Conservation (phyloP, 1,140 invertebrate species). For the Campoletis sonorensis region DNA sequence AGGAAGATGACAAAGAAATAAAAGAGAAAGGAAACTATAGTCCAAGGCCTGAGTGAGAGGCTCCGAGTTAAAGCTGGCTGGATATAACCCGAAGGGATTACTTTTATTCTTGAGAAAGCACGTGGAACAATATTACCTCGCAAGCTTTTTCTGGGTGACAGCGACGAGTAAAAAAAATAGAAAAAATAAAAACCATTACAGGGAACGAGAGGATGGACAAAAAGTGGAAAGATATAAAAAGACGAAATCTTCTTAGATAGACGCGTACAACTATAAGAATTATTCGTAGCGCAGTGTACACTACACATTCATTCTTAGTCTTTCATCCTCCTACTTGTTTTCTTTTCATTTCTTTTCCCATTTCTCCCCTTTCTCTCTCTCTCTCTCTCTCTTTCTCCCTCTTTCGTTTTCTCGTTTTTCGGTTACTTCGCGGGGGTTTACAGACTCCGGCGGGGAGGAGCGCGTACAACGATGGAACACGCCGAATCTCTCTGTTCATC, state of each 20-base stretch:
- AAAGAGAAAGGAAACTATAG: too few species aligned
- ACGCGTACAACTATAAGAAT: not conserved
- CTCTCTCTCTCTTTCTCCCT: not conserved
- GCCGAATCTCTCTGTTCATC: slow-evolving; percentile 7
- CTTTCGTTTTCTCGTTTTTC: not conserved
- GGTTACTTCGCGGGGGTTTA: not conserved
- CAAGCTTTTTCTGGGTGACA: not conserved
- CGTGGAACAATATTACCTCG: not conserved
- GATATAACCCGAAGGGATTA: too few species aligned
- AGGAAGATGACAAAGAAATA: too few species aligned
- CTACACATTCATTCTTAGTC: not conserved
- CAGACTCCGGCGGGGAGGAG: not conserved
- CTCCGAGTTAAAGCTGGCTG: too few species aligned
- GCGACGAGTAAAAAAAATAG: not conserved
- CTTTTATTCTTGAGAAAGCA: not conserved
- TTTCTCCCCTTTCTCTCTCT: not conserved
- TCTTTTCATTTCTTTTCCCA: not conserved
- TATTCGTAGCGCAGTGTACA: too few species aligned
- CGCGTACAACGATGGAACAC: not conserved
- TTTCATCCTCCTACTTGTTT: not conserved
- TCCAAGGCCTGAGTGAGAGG: too few species aligned
- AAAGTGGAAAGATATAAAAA: not conserved
- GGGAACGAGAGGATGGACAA: not conserved
- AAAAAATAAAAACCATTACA: too few species aligned
- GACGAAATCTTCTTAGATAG: not conserved